Evolutionary conservation across 2,113 vertebrate species (phyloP), one percentile per base, ranked within the genome.

Genomic region (Antennarius striatus): DNA sequence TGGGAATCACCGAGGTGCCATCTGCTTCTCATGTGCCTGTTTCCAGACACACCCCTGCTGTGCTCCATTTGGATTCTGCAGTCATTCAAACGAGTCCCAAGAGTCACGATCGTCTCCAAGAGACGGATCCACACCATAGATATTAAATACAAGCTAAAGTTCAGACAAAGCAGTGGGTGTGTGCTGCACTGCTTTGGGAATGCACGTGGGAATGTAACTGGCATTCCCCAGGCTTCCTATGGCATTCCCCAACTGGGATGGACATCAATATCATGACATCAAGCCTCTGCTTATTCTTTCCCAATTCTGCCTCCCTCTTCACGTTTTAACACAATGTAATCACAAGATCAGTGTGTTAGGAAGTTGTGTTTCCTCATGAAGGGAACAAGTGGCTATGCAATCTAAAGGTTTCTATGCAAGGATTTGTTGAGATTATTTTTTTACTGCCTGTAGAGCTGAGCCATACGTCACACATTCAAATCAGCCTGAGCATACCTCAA

Each of bases 1-100:
- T 56, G 78, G 70, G 77, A 83, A 79, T 72, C 76, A 67, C 77
- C 1, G 67, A 69, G 63, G 63, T 71, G 65, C 84, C 85, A 89
- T 90, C 89, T 89, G 90, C 79, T 81, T 68, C 64, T 58, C 79
- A 70, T 83, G 86, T 84, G 73, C 64, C 51, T 77, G 60, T 83
- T 79, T 82, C 62, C 63, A 79, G 63, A 64, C 73, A 53, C 71
- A 30, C 57, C 81, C 83, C 84, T 46, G 40, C 80, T 61, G 82
- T 9, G 80, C 75, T 64, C 43, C 60, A 17, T 85, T 83, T 72
- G 47, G 76, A 82, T 84, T 49, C 74, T 82, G 55, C 82, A 77
- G 84, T 87, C 88, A 84, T 68, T 91, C 87, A 88, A 70, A 74
- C 47, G 67, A 39, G 46, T 82, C 82, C 66, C 75, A 56, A 22